These are phyloP conservation scores for Dasyornis broadbenti DNA, from an alignment of 2,113 vertebrate species.

Conservation along the genomic window DNA sequence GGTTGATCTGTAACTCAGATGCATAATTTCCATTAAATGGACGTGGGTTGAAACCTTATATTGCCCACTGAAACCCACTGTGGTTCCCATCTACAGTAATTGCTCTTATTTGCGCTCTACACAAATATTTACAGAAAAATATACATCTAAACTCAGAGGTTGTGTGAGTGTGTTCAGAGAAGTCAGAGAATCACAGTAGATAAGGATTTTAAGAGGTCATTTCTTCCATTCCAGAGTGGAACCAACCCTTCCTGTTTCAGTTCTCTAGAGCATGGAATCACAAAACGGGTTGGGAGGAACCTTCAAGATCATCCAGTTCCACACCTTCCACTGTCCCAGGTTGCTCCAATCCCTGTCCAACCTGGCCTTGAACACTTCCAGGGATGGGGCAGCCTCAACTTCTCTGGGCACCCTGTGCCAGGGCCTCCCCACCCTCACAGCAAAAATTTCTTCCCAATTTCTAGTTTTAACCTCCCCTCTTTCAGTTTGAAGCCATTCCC, in stretches of 20 bases:
- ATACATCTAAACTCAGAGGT: neutral
- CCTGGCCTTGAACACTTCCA: neutral
- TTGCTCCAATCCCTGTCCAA: accelerated
- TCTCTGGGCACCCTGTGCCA: neutral
- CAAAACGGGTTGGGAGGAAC: neutral
- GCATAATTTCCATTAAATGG: conserved; percentile 11
- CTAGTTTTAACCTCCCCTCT: neutral
- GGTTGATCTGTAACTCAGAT: neutral
- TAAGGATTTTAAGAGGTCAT: neutral
- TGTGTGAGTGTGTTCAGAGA: neutral
- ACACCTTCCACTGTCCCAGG: neutral
- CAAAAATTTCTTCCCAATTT: neutral
- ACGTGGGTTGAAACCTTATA: neutral
- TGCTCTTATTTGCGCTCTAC: neutral
- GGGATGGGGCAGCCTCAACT: neutral
- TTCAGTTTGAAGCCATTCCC: neutral
- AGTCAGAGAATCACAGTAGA: neutral
- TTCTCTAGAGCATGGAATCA: neutral
- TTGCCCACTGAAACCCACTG: neutral
- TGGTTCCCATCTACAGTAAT: neutral
- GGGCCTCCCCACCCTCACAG: accelerated
- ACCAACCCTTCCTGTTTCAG: neutral
- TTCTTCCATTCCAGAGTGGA: neutral
- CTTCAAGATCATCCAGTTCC: accelerated
- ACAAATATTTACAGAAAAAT: neutral